Evolutionary conservation across 1,140 invertebrate species (phyloP), one percentile per base, ranked within the genome.

Genomic region (Drosophila lowei): DNA sequence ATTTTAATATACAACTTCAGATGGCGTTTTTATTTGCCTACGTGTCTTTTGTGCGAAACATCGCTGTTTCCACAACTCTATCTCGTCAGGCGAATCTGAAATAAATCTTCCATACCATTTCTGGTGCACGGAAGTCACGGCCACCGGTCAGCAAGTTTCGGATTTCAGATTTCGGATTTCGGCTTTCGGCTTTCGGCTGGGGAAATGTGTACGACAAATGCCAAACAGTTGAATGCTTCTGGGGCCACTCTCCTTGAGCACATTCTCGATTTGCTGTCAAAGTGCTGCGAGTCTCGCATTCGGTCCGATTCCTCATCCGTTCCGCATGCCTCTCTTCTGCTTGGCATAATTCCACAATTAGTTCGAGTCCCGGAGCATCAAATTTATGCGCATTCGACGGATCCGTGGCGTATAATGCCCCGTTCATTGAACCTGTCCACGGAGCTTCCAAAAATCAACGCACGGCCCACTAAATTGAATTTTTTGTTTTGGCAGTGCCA

Each of bases 11-110:
- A 25, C 23, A 25, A 25, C 23, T 25, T 25, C 23, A 5, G 23
- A 74, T 73, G 72, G 65, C 83, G 62, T 63, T 85, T 85, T 81
- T 85, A 85, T 86, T 86, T 80, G 83, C 71, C 83, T 83, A 86
- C 81, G 81, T 86, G 81, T 88, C 83, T 64, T 53, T 70, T 71
- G 70, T 77, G 61, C 38, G 8, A 8, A 1, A 4, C 18, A 38
- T 46, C 38, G 41, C 42, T 44, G 7, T 53, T 52, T 67, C 72
- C 61, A 71, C 60, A 65, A 72, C 44, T 46, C 74, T 83, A 88
- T 88, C 83, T 76, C 75, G 60, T 83, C 83, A 88, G 76, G 83
- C 63, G 71, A 88, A 88, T 88, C 83, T 79, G 50, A 62, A 83
- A 88, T 88, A 88, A 88, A 88, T 88, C 83, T 88, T 68, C 62